Evolutionary conservation across 2,113 vertebrate species (phyloP), one percentile per base, ranked within the genome.

Genomic region (Plectropomus leopardus): DNA sequence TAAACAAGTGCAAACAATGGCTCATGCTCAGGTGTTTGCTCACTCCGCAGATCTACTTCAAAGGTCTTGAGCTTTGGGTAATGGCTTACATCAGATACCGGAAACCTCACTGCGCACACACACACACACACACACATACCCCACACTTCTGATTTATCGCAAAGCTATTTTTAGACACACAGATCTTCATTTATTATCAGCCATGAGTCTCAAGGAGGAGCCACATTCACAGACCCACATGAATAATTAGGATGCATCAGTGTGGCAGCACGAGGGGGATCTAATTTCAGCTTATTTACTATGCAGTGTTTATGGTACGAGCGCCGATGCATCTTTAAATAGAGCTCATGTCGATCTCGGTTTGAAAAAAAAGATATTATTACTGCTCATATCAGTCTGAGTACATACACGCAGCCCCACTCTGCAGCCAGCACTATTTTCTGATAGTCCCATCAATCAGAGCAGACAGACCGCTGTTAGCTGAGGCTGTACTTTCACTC

Each of bases 101-200:
- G 51, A 79, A 82, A 28, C 48, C 53, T 71, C 30, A 21, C 45
- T 48, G 40, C 69, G 17, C 59, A 28, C 47, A 54, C 55, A 54
- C 67, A 26, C 51, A 53, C 30, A 45, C 45, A 28, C 65, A 47
- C 36, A 60, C 44, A 75, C 11, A 66, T 30, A 44, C 26, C 60
- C 57, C 68, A 72, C 76, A 53, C 42, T 53, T 78, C 14, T 73
- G 70, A 86, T 87, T 77, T 86, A 89, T 83, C 60, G 51, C 73
- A 72, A 64, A 53, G 77, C 89, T 92, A 93, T 92, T 92, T 88
- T 87, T 86, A 92, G 89, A 80, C 51, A 70, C 60, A 77, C 74
- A 66, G 65, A 86, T 89, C 89, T 88, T 90, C 83, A 88, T 89
- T 88, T 72, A 85, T 76, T 19, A 83, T 71, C 87, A 61, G 68